Evolutionary conservation across 2,797 vertebrate species (phyloP).

Genomic region (Muscicapa comitata): DNA sequence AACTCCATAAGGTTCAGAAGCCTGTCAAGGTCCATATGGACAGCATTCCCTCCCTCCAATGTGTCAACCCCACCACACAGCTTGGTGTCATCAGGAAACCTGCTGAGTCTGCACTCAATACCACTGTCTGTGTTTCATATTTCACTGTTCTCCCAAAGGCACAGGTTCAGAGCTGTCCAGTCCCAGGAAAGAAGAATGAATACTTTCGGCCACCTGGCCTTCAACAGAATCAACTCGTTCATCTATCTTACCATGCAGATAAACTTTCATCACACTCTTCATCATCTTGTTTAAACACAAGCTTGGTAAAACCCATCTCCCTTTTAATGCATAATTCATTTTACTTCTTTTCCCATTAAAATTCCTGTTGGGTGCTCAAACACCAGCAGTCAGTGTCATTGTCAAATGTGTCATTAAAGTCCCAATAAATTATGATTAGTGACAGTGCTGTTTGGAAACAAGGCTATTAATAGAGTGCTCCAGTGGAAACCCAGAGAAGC

Average conservation of each 20-base stretch:
- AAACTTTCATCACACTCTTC: conserved; percentile 6
- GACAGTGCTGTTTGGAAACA: conserved; percentile 3
- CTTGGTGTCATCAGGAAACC: background rate
- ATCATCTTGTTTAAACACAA: conserved; percentile 37
- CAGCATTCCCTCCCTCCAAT: background rate
- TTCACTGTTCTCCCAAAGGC: background rate
- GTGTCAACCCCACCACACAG: background rate
- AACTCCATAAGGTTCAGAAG: background rate
- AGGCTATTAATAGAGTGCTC: background rate
- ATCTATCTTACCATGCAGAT: background rate
- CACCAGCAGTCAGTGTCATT: conserved; percentile 28
- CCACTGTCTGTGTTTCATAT: background rate
- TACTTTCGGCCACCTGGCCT: background rate
- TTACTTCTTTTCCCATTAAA: conserved; percentile 27
- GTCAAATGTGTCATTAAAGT: conserved; percentile 30
- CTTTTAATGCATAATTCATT: background rate
- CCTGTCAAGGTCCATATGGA: background rate
- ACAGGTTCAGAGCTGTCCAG: background rate
- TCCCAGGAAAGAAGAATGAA: background rate
- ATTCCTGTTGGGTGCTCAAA: conserved; percentile 14
- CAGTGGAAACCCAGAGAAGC: background rate
- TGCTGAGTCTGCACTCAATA: background rate
- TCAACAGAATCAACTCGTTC: background rate
- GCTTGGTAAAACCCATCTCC: background rate
- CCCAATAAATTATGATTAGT: conserved; percentile 24